Percentiles rank a stretch among this genome's conserved stretches.
These are phyloP conservation scores for Apotomis capreana DNA, from an alignment of 2,888 invertebrate genomes.

Conservation along the genomic window DNA sequence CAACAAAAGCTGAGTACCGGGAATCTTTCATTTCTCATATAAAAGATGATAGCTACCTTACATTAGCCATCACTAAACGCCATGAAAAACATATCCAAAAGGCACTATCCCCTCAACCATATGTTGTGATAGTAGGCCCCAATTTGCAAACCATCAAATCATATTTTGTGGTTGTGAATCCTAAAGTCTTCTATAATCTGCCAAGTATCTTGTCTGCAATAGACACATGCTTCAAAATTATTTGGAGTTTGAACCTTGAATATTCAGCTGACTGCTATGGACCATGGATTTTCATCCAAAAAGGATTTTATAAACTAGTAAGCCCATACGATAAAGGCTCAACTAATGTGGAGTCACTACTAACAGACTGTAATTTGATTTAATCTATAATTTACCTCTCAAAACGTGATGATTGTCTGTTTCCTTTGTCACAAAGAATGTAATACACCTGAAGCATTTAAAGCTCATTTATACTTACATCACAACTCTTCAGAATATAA, in stretches of 20 bases:
- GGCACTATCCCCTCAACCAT: too few relatives aligned
- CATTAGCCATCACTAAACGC: too few relatives aligned
- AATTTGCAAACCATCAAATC: too few relatives aligned
- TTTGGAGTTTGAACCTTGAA: constrained; percentile 29
- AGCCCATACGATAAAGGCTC: constrained; percentile 23
- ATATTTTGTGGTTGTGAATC: too few relatives aligned
- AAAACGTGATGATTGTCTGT: background rate
- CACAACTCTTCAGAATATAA: constrained; percentile 9
- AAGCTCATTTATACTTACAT: constrained; percentile 4
- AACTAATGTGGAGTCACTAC: constrained; percentile 20
- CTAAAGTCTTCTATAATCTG: too few relatives aligned
- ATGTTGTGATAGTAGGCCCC: too few relatives aligned
- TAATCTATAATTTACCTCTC: background rate
- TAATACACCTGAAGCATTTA: background rate
- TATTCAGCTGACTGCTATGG: constrained; percentile 26
- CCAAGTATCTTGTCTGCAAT: too few relatives aligned
- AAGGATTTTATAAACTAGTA: constrained; percentile 30
- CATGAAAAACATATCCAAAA: too few relatives aligned
- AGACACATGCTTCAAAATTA: too few relatives aligned
- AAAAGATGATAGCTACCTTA: too few relatives aligned
- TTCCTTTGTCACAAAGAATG: constrained; percentile 10
- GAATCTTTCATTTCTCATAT: too few relatives aligned
- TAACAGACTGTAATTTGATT: constrained; percentile 28
- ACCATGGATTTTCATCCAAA: constrained; percentile 36
- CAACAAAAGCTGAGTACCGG: too few relatives aligned